Evolutionary conservation across 2,888 invertebrate species (phyloP), one percentile per base, ranked within the genome.

Genomic region (Cheiracanthium punctorium): DNA sequence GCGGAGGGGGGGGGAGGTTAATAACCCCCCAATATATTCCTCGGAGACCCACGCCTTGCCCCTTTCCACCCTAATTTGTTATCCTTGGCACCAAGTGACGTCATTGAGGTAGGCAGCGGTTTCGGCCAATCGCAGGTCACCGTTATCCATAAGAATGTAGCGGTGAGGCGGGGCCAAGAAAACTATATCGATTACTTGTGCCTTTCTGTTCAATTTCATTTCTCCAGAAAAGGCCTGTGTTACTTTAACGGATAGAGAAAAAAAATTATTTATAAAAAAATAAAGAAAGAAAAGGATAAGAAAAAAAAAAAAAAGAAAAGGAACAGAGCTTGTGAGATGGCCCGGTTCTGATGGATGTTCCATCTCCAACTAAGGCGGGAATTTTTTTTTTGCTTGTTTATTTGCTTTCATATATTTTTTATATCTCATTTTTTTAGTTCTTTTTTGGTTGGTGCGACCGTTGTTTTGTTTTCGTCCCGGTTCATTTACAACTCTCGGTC

Each of bases 201-300:
- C 65, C 72, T 77, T 77, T 85, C 84, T 79, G 84, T 85, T 85
- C 84, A 85, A 85, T 85, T 85, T 85, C 84, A 85, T 85, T 85
- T 79, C 79, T 74, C 58, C 24, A 7, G 73, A 74, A 74, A 79
- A 74, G 74, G 67, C 41, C 67, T 41, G 41, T 69, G 67, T 67
- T 28, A 58, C 64, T 67, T 77, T 77, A 52, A 20, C 32, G 58
- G 43, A 70, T 69, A 69, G 33, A 33, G 33, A 69, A 20, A 69
- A 32, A 17, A n/a, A n/a, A n/a, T n/a, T n/a, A n/a, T n/a, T n/a
- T n/a, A n/a, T n/a, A n/a, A n/a, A n/a, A n/a, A n/a, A n/a, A n/a
- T n/a, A n/a, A n/a, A n/a, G n/a, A 7, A 1, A n/a, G 64, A 24
- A 8, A 7, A 28, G 8, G 8, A 32, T 20, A 69, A 17, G n/a